A percentile compares a stretch with the other conserved stretches of the same genome.
These are phyloP conservation scores for Chaitophorus viminalis DNA, from an alignment of 2,888 invertebrate genomes.

Conservation along the genomic window DNA sequence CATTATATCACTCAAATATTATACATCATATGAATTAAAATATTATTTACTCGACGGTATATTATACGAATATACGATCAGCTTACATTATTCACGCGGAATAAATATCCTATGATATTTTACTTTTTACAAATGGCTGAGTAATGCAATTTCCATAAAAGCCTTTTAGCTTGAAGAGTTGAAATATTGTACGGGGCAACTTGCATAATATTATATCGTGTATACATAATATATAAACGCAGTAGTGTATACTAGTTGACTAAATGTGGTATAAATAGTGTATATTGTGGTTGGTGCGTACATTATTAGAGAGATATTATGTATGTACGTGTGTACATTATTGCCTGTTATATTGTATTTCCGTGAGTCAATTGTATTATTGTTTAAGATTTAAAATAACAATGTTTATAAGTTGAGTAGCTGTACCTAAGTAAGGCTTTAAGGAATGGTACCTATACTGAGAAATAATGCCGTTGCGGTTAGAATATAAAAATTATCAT, in stretches of 20 bases:
- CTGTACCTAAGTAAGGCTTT: too few relatives aligned
- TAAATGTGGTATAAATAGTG: background rate
- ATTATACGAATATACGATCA: background rate
- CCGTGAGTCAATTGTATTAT: too few relatives aligned
- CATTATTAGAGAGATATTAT: too few relatives aligned
- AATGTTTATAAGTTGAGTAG: too few relatives aligned
- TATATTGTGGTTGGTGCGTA: background rate
- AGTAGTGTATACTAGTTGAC: background rate
- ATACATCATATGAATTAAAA: background rate
- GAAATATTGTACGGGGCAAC: background rate
- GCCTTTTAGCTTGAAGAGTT: background rate
- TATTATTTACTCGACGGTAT: background rate
- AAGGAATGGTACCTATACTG: too few relatives aligned
- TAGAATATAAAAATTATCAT: too few relatives aligned
- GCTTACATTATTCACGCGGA: background rate
- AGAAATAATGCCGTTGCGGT: too few relatives aligned
- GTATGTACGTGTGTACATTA: too few relatives aligned
- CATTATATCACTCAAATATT: too few relatives aligned
- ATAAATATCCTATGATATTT: background rate
- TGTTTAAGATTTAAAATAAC: too few relatives aligned
- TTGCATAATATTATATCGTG: background rate
- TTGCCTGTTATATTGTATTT: too few relatives aligned
- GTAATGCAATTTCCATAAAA: slow-evolving; percentile 41
- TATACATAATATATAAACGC: background rate
- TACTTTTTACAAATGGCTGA: background rate